These are phyloP conservation scores for Trichomalopsis sarcophagae DNA, from an alignment of 1,140 invertebrate species.

Conservation along the genomic window DNA sequence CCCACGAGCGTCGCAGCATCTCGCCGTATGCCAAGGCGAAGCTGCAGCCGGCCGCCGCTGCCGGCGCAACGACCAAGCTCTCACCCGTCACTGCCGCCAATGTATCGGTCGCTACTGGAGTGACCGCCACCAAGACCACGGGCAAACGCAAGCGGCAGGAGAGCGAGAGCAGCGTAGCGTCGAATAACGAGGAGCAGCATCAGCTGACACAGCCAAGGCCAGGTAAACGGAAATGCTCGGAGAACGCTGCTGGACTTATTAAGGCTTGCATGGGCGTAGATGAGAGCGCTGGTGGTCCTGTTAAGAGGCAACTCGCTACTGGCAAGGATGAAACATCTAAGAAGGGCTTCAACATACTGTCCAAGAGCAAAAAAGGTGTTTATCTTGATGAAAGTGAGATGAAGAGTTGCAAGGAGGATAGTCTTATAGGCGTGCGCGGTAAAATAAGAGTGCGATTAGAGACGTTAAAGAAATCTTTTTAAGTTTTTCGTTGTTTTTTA, in stretches of 20 bases:
- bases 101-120: conserved; percentile 54
- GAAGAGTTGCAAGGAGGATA: background rate
- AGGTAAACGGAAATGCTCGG: conserved; percentile 81
- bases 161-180: conserved; percentile 83
- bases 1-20: conserved; percentile 74
- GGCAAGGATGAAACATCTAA: conserved; percentile 71
- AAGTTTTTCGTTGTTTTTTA: conserved; percentile 2
- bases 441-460: background rate
- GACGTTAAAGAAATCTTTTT: background rate
- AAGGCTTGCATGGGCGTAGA: conserved; percentile 82
- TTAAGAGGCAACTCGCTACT: conserved; percentile 71
- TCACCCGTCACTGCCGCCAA: conserved; percentile 52
- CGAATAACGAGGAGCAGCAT: conserved; percentile 75
- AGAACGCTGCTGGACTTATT: conserved; percentile 81
- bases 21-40: conserved; percentile 73
- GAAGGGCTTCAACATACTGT: conserved; percentile 72
- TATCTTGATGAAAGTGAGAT: conserved; percentile 53
- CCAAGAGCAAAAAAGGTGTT: conserved; percentile 73
- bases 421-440: conserved; percentile 8
- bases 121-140: conserved; percentile 63
- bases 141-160: conserved; percentile 84
- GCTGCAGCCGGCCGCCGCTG: conserved; percentile 57
- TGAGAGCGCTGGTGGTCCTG: conserved; percentile 67
- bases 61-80: conserved; percentile 55
- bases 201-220: conserved; percentile 68